Base-by-base conservation (phyloP, 2,888 invertebrate species). In the Plebejus melissa region DNA sequence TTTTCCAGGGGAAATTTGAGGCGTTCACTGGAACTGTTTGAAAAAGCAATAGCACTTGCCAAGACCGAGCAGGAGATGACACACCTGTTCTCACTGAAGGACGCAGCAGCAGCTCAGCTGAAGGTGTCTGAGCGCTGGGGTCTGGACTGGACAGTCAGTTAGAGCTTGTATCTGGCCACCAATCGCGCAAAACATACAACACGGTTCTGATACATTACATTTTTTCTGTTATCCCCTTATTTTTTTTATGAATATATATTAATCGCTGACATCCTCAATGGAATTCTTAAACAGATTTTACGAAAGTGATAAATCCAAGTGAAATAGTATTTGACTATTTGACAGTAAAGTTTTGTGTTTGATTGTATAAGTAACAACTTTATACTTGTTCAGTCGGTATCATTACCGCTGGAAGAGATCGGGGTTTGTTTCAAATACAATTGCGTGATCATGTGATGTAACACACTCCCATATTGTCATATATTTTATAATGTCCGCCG, bases 51-150 rank as follows among this genome's bases (percentile, higher is more conserved):
- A 79, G 95, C 95, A 76, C 91, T 98, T 80, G 97, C 98, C 69
- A 97, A 97, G 86, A 97, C 98, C 22, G 96, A 97, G 88, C 94
- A 96, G 81, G 99, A 99, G 93, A 95, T 99, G 95, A 96, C 97
- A 46, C 98, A 99, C 87, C 94, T 99, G 84, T 98, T 96, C 88
- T 97, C 98, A 2, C 90, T 99, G 80, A 95, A 96, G 83, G 97
- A 98, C 90, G 98, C 98, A 28, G 98, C 98, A 11, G 95, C 96
- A 80, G 97, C 98, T 46, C 99, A 99, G 90, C 91, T 97, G 74
- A 96, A 96, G 86, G 96, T 98, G 69, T 96, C 97, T 0, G 95
- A 96, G 80, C 96, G 96, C 86, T 94, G 97, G 90, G 97, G 96
- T 77, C 90, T 95, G 41, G 95, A 96, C 82, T 93, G 93, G 93